Evolutionary conservation across 2,113 vertebrate genomes (phyloP), one percentile per base, ranked within the genome.

Genomic region (Turdus rufiventris): DNA sequence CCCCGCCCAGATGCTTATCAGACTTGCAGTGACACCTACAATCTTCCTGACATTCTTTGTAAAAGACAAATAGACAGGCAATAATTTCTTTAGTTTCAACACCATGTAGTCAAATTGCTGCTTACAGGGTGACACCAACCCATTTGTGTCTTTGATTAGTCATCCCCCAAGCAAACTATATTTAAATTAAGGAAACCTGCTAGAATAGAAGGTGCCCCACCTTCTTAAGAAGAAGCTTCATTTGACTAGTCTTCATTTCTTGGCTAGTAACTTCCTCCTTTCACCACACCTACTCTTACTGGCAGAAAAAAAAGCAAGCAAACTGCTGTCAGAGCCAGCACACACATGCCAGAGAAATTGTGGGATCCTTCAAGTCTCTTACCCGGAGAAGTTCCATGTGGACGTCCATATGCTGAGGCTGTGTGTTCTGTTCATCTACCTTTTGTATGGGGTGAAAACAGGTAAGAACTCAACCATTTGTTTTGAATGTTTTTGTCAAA

Each of bases 191-290:
- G 68, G 80, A 68, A 85, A 93, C 50, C 63, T 91, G 67, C 54
- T 60, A 45, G 80, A 83, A 83, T 31, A 77, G 90, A 87, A 89
- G 70, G 47, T 73, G 94, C 95, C 73, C 58, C 91, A 95, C 92
- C 95, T 97, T 91, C 86, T 84, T 91, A 66, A 88, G 96, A 92
- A 95, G 96, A 78, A 96, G 96, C 50, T 89, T 62, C 40, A 29
- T 67, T 83, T 93, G 87, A 66, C 63, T 34, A 6, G 57, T 85
- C 91, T 88, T 70, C 56, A 62, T 87, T 87, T 65, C 43, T 89
- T 72, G 67, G 57, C 91, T 76, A 18, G 82, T 72, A 94, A 93
- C 96, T 97, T 98, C 97, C 97, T 97, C 85, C 60, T 94, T 91
- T 94, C 93, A 96, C 96, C 94, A 91, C 94, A 94, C 97, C 92